Base-by-base conservation (phyloP, 2,113 vertebrate species). In the Hiodon alosoides region DNA sequence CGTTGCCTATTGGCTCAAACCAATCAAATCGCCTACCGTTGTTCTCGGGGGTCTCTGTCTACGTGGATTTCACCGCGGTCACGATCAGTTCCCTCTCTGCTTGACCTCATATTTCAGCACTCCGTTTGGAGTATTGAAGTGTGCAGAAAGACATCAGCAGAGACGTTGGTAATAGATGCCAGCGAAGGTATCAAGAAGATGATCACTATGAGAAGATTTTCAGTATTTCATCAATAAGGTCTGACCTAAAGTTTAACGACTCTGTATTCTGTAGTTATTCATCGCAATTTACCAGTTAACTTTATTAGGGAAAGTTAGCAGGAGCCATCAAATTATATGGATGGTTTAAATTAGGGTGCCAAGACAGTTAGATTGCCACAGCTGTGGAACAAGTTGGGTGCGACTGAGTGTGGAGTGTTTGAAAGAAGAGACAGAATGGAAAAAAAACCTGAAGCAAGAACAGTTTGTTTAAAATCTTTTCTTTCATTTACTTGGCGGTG, bases 341-440 rank as follows among this genome's bases (percentile, higher is more conserved):
- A 46, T 58, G 46, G 50, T 71, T 71, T 71, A 71, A 60, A 59
- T 60, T 59, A 60, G 50, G 48, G 60, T 59, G 58, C 46, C 53
- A 47, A 31, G 55, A 60, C n/a, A 60, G 70, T 50, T 60, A 14
- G 70, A 7, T n/a, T 71, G 70, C 60, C 70, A 59, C 50, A 13
- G 69, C 69, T 14, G 16, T 57, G 3, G 13, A 46, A 16, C 17
- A 17, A 57, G 11, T 57, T 17, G 7, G 4, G 10, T 31, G 57
- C 57, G 16, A 46, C 60, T 47, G 57, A 50, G 17, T 8, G 61
- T 16, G 3, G 57, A 14, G 57, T 10, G 14, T 59, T 8, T 59
- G 58, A 59, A 5, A 59, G 14, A 59, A 14, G 9, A 59, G 58
- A 50, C 57, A 59, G 57, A 8, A 5, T 14, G 11, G 14, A 4